Conservation (phyloP, 1,140 invertebrate species). For the Cephus cinctus region DNA sequence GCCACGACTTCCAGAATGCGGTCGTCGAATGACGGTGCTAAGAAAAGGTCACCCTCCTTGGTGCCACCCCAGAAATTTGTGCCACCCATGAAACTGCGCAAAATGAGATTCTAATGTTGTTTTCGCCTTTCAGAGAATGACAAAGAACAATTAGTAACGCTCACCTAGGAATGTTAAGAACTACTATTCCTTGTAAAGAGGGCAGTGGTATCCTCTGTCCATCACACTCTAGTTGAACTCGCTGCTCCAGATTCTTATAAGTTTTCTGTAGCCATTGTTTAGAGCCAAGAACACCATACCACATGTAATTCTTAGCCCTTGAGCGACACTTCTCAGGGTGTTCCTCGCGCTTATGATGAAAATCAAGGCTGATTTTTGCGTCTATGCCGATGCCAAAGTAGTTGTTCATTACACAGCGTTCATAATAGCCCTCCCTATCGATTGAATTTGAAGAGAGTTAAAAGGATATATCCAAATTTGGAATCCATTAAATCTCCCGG, state of each 20-base stretch:
- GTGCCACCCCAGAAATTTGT: constrained; percentile 98
- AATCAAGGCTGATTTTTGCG: constrained; percentile 96
- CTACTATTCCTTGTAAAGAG: constrained; percentile 93
- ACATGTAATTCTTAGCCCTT: constrained; percentile 95
- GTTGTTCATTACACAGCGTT: constrained; percentile 98
- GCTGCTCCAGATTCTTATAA: constrained; percentile 94
- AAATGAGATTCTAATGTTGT: constrained; percentile 3
- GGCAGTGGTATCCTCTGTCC: constrained; percentile 89
- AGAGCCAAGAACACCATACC: constrained; percentile 93
- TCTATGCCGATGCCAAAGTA: constrained; percentile 99
- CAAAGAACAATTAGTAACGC: constrained; percentile 5
- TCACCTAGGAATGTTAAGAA: constrained; percentile 93
- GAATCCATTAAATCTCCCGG: neutral
- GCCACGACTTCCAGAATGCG: constrained; percentile 93
- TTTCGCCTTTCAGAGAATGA: neutral
- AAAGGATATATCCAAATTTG: constrained; percentile 5
- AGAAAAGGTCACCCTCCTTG: constrained; percentile 84
- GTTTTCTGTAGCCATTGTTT: constrained; percentile 89
- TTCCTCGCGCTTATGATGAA: constrained; percentile 96
- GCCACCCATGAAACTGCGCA: constrained; percentile 88
- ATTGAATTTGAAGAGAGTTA: constrained; percentile 1
- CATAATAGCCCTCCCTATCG: constrained; percentile 82
- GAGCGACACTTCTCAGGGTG: constrained; percentile 96
- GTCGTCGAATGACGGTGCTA: constrained; percentile 90
- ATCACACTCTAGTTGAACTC: constrained; percentile 91